Evolutionary conservation across 2,888 invertebrate genomes (phyloP), one percentile per base, ranked within the genome.

Genomic region (Sphaeridia pumilis): DNA sequence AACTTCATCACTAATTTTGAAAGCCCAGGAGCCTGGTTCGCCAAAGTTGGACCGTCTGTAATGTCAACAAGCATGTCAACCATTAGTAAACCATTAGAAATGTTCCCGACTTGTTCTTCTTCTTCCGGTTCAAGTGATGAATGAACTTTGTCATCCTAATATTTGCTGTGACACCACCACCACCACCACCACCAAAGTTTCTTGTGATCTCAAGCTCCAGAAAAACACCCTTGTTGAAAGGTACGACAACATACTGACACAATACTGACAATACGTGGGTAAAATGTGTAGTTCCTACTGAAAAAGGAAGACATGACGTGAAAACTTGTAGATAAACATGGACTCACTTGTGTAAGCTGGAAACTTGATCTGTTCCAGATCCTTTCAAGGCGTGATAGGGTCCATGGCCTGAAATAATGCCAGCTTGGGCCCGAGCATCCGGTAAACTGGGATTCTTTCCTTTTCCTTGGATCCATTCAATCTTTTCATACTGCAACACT

Each of bases 341-440:
- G n/a, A 67, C 72, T 69, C 75, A 88, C 88, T 79, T 83, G 71
- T 83, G 79, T 58, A 89, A 75, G 69, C 84, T 82, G 64, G 78
- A 75, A 59, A 87, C 82, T 71, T 86, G 85, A 69, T 89, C 87
- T n/a, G 86, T 87, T 41, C 93, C 95, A 14, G 94, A 94, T 50
- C 88, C 88, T 55, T 83, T 81, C 21, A 95, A 74, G 2, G 79
- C 78, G 51, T 80, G 73, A 51, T 80, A 73, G 54, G 83, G 77
- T 36, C 87, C 87, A 68, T 89, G 87, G 57, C 84, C 84, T 1
- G 87, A 78, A 58, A 89, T 81, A 65, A 97, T 84, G 2, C 94
- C 95, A 48, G 85, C 90, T 72, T 97, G 95, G 1, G 90, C 93
- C 65, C 87, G 82, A 0, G 90, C 87, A 67, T 94, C 93, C 0